Percentiles rank a stretch among this genome's conserved stretches.
Conservation (phyloP, 2,797 vertebrate species). For the Pampus argenteus region DNA sequence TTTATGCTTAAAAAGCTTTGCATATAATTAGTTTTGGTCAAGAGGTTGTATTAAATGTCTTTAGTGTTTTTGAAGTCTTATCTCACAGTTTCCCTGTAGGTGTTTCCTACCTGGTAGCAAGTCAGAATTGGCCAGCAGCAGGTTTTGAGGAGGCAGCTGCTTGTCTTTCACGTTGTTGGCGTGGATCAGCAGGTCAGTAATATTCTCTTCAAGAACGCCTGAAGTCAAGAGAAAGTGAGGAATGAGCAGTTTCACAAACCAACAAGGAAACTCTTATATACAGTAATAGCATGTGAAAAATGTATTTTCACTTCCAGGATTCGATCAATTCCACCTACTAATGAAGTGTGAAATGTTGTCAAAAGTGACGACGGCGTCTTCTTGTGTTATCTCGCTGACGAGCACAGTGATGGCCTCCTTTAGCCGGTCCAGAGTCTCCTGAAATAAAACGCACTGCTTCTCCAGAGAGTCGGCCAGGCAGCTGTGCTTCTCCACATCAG, state of each 20-base stretch:
- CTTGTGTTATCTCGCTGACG: not conserved
- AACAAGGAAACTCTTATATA: not conserved
- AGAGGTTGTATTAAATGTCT: not conserved
- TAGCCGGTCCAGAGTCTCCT: constrained; percentile 5
- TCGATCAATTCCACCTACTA: constrained; percentile 1
- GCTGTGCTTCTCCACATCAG: not conserved
- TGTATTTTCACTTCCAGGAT: not conserved
- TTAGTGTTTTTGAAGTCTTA: not conserved
- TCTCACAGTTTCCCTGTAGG: not conserved
- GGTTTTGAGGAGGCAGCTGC: not conserved
- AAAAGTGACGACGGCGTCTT: not conserved
- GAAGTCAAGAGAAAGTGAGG: not conserved
- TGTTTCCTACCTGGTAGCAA: constrained; percentile 4
- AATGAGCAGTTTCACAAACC: too few species aligned
- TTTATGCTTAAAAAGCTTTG: not conserved
- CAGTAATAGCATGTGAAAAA: not conserved
- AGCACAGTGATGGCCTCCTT: not conserved
- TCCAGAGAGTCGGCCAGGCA: not conserved
- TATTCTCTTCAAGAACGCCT: constrained; percentile 1
- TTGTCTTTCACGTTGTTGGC: not conserved
- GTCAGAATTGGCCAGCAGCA: not conserved
- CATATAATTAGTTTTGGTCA: not conserved
- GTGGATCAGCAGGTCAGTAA: constrained; percentile 4
- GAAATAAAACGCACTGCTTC: not conserved
- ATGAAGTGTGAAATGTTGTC: not conserved